Evolutionary conservation across 2,113 vertebrate genomes (phyloP).

Genomic region (Lophotis ruficrista): DNA sequence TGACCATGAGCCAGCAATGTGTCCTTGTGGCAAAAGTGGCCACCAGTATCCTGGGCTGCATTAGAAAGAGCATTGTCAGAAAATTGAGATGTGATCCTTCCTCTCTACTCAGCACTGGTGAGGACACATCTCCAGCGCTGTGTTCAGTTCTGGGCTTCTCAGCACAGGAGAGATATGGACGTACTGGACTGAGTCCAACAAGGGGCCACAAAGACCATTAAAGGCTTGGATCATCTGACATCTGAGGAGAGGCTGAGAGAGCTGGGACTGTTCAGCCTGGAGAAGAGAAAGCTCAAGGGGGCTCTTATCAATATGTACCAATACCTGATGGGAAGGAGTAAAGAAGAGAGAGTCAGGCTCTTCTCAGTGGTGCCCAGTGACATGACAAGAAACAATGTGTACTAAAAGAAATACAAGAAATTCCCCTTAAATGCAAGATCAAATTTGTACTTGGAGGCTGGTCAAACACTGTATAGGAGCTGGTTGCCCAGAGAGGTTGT

Average conservation of each 20-base stretch:
- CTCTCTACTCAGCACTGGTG: background rate
- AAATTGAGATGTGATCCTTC: background rate
- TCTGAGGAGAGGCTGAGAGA: background rate
- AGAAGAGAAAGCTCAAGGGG: accelerated
- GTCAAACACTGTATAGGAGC: background rate
- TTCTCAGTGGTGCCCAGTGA: background rate
- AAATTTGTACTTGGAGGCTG: background rate
- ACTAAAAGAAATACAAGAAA: background rate
- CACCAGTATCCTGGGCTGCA: background rate
- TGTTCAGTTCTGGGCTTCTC: background rate
- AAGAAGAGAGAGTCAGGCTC: background rate
- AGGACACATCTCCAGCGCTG: background rate
- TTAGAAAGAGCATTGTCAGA: background rate
- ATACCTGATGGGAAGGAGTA: background rate
- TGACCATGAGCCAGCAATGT: background rate
- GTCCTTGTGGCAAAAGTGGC: background rate
- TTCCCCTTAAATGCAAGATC: background rate
- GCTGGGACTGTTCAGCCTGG: background rate
- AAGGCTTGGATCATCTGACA: background rate
- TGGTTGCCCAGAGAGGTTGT: background rate
- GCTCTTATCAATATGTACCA: background rate
- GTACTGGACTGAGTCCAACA: background rate
- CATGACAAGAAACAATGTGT: background rate
- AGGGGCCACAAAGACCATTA: background rate
- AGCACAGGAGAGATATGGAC: background rate